Conservation (phyloP, 2,797 vertebrate genomes). For the Dallia pectoralis region DNA sequence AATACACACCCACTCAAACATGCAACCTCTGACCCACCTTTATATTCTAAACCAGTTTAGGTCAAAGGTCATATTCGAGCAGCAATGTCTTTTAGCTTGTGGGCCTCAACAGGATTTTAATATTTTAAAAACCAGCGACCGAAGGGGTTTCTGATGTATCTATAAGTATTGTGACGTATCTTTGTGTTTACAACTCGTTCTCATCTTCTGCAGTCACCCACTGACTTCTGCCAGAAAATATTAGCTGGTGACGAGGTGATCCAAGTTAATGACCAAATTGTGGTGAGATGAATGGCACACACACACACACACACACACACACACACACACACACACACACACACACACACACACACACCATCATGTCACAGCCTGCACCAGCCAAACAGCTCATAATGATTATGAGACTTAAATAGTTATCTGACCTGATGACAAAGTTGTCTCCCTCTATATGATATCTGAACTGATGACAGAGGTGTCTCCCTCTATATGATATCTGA, state of each 20-base stretch:
- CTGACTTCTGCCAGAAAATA: slow-evolving; percentile 67
- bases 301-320: neutral
- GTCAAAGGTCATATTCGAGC: neutral
- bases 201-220: slow-evolving; percentile 65
- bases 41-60: neutral
- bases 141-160: no score
- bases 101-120: no score
- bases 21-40: neutral
- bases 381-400: neutral
- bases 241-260: slow-evolving; percentile 91
- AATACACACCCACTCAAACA: neutral
- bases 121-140: no score
- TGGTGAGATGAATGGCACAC: slow-evolving; percentile 78
- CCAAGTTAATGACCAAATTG: slow-evolving; percentile 90
- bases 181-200: neutral
- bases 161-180: neutral
- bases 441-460: no score
- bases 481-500: neutral
- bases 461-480: no score
- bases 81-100: neutral
- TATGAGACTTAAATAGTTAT: neutral
- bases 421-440: neutral
- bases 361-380: neutral
- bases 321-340: no score
- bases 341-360: neutral